A percentile compares a stretch with the other conserved stretches of the same genome.
Evolutionary conservation across 2,797 vertebrate species (phyloP).

Genomic region (Zalophus californianus): DNA sequence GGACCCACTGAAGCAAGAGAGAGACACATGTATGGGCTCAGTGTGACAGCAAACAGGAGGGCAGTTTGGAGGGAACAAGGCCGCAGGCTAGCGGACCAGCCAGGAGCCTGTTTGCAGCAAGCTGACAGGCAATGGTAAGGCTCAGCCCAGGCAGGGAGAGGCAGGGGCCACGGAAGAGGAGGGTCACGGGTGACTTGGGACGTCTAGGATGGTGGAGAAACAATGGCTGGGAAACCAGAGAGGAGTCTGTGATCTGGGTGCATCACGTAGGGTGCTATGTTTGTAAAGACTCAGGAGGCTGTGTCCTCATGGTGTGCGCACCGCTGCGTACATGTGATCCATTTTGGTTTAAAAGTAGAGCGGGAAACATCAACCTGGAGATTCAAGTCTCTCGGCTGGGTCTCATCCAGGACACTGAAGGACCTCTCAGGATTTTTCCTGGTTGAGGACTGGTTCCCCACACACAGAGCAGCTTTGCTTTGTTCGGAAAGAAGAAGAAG

Average conservation of each 20-base stretch:
- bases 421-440: neutral
- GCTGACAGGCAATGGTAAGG: neutral
- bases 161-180: neutral
- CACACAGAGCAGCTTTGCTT: neutral
- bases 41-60: neutral
- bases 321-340: fast-evolving
- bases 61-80: neutral
- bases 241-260: neutral
- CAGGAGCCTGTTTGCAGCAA: neutral
- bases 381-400: neutral
- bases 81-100: neutral
- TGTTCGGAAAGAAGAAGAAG: neutral
- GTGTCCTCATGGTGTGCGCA: fast-evolving
- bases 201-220: neutral
- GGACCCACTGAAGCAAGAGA: neutral
- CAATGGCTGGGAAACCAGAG: neutral
- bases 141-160: too few species aligned
- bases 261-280: too few species aligned
- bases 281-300: neutral
- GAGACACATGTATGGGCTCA: neutral
- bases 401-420: neutral
- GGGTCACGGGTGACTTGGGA: neutral
- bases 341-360: neutral
- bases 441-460: neutral
- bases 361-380: neutral